Evolutionary conservation across 2,888 invertebrate species (phyloP).

Genomic region (Drosophila maculinotata): DNA sequence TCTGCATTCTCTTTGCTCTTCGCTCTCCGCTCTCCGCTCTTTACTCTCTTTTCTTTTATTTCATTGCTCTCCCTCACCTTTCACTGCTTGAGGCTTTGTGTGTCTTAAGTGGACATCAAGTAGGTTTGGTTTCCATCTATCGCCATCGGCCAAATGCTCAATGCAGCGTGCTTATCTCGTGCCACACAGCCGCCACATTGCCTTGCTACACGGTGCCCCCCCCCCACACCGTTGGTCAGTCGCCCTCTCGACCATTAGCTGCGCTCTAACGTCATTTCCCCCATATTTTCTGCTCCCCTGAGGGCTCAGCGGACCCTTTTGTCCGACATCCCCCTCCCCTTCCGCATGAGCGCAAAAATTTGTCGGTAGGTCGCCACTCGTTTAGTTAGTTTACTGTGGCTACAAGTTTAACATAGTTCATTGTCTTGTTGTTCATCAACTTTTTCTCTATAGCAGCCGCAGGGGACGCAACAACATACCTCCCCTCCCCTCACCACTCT

Average conservation of each 20-base stretch:
- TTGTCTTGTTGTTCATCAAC: constrained; percentile 76
- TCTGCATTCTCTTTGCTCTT: constrained; percentile 28
- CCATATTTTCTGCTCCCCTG: constrained; percentile 52
- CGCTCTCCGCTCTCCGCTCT: neutral
- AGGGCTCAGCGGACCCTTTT: constrained; percentile 60
- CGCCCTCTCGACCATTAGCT: constrained; percentile 58
- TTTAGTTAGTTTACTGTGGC: constrained; percentile 55
- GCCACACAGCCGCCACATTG: constrained; percentile 65
- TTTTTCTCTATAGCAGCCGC: constrained; percentile 58
- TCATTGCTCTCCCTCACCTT: constrained; percentile 35
- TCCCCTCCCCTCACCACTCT: neutral
- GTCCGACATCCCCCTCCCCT: constrained; percentile 24
- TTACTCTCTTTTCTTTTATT: neutral
- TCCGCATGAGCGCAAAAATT: constrained; percentile 53
- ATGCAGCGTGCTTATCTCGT: constrained; percentile 67
- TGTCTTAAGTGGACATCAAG: constrained; percentile 74
- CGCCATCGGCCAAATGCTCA: constrained; percentile 52
- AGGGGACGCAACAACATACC: constrained; percentile 35
- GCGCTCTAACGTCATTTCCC: constrained; percentile 51
- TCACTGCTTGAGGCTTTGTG: constrained; percentile 47
- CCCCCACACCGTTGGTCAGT: constrained; percentile 11
- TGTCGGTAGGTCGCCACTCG: constrained; percentile 44
- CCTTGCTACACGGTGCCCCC: constrained; percentile 3
- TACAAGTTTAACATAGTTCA: constrained; percentile 72
- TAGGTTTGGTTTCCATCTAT: constrained; percentile 57